phyloP scores from a whole-genome alignment of 2,888 invertebrate species.

The Calliscelio sp. region DNA sequence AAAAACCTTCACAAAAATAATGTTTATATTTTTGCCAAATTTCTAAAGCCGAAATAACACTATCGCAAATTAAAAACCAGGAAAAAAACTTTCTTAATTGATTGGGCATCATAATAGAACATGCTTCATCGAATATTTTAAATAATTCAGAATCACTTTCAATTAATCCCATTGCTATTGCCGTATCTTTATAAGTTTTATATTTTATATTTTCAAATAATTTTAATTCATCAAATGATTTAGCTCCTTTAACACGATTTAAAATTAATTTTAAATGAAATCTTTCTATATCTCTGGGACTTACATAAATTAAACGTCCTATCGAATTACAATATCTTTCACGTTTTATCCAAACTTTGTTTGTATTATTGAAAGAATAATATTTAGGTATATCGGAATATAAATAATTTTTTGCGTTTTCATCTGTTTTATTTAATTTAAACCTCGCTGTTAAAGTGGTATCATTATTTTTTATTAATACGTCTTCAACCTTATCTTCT shows the following conservation, averaged over 20 bases:
- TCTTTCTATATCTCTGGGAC: conserved; percentile 51
- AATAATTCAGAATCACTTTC: conserved; percentile 15
- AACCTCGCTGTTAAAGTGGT: conserved; percentile 60
- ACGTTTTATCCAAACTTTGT: background rate
- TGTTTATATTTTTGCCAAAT: conserved; percentile 36
- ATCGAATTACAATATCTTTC: conserved; percentile 2
- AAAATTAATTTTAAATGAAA: conserved; percentile 63
- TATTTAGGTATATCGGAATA: conserved; percentile 27
- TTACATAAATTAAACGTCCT: conserved; percentile 44
- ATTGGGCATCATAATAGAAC: conserved; percentile 20
- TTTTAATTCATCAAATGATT: conserved; percentile 46
- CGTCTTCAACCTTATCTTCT: background rate
- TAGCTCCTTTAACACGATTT: conserved; percentile 31
- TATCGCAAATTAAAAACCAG: conserved; percentile 25
- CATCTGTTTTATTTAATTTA: conserved; percentile 43
- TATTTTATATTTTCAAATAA: conserved; percentile 20
- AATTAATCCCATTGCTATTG: conserved; percentile 45
- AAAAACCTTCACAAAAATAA: conserved; percentile 46
- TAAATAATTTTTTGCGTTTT: background rate
- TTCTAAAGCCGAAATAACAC: background rate
- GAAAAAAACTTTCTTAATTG: conserved; percentile 31
- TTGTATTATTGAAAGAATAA: background rate
- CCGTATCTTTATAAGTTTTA: conserved; percentile 27
- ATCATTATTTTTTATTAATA: conserved; percentile 17
- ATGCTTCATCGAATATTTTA: conserved; percentile 36